phyloP scores from a whole-genome alignment of 2,888 invertebrate species.

The Phaonia tiefii region DNA sequence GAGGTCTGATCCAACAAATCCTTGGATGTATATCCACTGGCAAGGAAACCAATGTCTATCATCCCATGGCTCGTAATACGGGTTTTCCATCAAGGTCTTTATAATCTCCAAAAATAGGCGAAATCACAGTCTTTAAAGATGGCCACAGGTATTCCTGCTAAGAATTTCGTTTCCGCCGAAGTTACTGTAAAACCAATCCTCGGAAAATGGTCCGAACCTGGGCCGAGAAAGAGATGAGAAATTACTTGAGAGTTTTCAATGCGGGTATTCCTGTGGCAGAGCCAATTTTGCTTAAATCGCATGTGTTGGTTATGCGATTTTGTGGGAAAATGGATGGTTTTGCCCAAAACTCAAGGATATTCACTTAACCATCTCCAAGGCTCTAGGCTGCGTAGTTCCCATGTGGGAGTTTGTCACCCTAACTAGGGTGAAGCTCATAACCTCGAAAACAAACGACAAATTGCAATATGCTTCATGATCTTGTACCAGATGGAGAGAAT shows the following conservation, averaged over 20 bases:
- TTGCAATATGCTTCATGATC: too few relatives aligned
- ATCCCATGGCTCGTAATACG: constrained; percentile 86
- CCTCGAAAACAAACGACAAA: too few relatives aligned
- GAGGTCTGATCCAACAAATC: constrained; percentile 91
- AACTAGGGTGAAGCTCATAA: too few relatives aligned
- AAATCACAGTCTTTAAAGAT: constrained; percentile 98
- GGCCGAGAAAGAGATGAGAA: constrained; percentile 99
- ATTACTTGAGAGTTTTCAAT: constrained; percentile 91
- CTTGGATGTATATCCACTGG: constrained; percentile 99
- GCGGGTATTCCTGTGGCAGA: constrained; percentile 94
- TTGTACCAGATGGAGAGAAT: too few relatives aligned
- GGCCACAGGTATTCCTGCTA: constrained; percentile 98
- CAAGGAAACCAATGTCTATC: constrained; percentile 99
- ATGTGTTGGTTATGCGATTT: constrained; percentile 97
- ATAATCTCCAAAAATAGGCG: constrained; percentile 99
- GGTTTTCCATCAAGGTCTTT: constrained; percentile 94
- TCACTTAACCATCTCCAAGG: constrained; percentile 87
- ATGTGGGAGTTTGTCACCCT: too few relatives aligned
- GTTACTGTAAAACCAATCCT: constrained; percentile 96
- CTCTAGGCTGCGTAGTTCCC: constrained; percentile 88
- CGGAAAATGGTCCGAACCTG: constrained; percentile 99
- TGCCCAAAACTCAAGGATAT: constrained; percentile 94
- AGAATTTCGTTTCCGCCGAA: constrained; percentile 94
- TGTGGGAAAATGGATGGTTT: constrained; percentile 97
- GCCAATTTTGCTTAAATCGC: constrained; percentile 91